phyloP scores from a whole-genome alignment of 2,888 invertebrate genomes.

The Mactromeris polynyma region DNA sequence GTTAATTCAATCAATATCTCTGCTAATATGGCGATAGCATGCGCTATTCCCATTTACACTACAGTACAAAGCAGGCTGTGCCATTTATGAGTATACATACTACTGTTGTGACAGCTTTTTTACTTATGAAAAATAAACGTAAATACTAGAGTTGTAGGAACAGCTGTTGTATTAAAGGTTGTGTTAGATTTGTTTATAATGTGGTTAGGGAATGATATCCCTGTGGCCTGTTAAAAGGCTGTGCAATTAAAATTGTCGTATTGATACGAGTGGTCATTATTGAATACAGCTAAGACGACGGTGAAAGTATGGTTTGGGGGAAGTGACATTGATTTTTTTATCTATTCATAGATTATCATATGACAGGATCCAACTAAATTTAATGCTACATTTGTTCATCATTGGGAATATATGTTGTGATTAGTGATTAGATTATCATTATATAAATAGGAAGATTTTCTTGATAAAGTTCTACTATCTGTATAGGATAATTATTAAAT shows the following conservation, averaged over 20 bases:
- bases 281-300: neutral
- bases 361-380: no score
- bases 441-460: no score
- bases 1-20: neutral
- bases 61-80: neutral
- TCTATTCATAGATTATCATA: no score
- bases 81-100: neutral
- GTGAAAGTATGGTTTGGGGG: neutral
- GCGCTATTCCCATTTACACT: neutral
- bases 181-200: neutral
- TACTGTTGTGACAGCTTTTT: neutral
- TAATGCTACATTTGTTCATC: no score
- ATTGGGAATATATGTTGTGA: no score
- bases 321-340: constrained; percentile 10
- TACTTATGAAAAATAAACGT: neutral
- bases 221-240: neutral
- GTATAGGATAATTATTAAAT: no score
- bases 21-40: neutral
- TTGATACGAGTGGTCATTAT: neutral
- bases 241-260: neutral
- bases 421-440: no score
- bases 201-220: no score
- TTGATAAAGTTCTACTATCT: no score
- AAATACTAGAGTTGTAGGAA: neutral
- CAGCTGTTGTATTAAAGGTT: neutral